A percentile compares a stretch with the other conserved stretches of the same genome.
Conservation (phyloP, 2,888 invertebrate genomes). For the Troglohyphantes excavatus region DNA sequence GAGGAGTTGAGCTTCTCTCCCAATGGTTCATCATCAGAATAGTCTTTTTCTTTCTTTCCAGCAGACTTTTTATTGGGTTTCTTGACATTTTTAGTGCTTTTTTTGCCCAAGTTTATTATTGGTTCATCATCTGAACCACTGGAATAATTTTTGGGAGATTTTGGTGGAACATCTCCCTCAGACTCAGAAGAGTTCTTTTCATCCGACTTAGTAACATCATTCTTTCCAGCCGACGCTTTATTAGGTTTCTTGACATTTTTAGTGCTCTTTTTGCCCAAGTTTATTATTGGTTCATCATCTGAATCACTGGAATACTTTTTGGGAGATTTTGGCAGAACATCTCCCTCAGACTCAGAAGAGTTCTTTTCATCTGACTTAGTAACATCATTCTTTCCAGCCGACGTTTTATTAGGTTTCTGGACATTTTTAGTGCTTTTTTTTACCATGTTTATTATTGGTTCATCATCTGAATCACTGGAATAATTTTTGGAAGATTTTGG, state of each 20-base stretch:
- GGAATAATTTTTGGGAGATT: not conserved
- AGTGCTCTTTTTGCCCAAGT: not conserved
- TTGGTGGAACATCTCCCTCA: too few relatives aligned
- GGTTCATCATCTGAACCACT: conserved; percentile 20
- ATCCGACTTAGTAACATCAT: too few relatives aligned
- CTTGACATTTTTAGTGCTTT: not conserved
- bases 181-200: not conserved
- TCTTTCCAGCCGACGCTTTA: too few relatives aligned
- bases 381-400: too few relatives aligned
- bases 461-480: conserved; percentile 36
- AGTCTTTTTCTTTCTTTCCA: not conserved
- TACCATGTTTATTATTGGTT: not conserved
- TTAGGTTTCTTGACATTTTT: too few relatives aligned
- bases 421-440: too few relatives aligned
- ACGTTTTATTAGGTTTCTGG: too few relatives aligned
- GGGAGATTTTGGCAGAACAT: too few relatives aligned
- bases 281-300: not conserved
- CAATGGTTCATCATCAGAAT: not conserved
- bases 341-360: conserved; percentile 18
- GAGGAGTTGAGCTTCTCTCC: not conserved
- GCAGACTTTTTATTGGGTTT: not conserved
- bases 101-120: not conserved
- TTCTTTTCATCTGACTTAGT: not conserved
- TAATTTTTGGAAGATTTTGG: not conserved
- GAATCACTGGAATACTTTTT: too few relatives aligned